Percentiles rank a stretch among this genome's conserved stretches.
Evolutionary conservation across 2,113 vertebrate genomes (phyloP).

Genomic region (Corythoichthys haematopterus): DNA sequence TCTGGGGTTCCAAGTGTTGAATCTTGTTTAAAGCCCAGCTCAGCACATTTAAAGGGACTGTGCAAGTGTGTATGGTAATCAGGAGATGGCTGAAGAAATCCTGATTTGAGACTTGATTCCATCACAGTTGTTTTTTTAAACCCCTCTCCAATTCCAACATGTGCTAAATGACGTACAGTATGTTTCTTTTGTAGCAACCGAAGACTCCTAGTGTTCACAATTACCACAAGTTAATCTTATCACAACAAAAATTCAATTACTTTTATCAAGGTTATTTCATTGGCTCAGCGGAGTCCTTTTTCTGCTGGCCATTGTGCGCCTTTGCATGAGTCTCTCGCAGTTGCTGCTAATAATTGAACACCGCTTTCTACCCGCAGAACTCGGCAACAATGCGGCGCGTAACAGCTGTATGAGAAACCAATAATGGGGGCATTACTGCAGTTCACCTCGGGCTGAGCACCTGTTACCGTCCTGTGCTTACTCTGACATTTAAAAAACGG

Average conservation of each 20-base stretch:
- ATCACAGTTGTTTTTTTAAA: slow-evolving; percentile 24
- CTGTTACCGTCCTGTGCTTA: slow-evolving; percentile 88
- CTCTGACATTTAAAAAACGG: slow-evolving; percentile 96
- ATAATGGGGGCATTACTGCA: slow-evolving; percentile 84
- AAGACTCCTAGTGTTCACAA: slow-evolving; percentile 80
- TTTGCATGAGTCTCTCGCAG: slow-evolving; percentile 27
- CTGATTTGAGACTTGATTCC: slow-evolving; percentile 63
- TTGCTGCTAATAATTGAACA: slow-evolving; percentile 76
- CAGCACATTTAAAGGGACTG: slow-evolving; percentile 89
- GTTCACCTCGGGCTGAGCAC: slow-evolving; percentile 83
- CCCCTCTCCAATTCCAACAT: neutral
- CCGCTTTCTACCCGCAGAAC: slow-evolving; percentile 64
- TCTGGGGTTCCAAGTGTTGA: slow-evolving; percentile 90
- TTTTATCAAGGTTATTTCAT: slow-evolving; percentile 95
- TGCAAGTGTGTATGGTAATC: slow-evolving; percentile 77
- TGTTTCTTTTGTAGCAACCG: slow-evolving; percentile 79
- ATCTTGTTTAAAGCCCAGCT: slow-evolving; percentile 91
- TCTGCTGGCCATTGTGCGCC: slow-evolving; percentile 74
- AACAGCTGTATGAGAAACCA: slow-evolving; percentile 83
- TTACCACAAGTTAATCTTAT: slow-evolving; percentile 94
- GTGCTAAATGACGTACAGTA: slow-evolving; percentile 73
- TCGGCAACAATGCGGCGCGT: slow-evolving; percentile 79
- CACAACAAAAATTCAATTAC: slow-evolving; percentile 92
- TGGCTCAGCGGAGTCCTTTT: slow-evolving; percentile 69
- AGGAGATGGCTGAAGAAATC: slow-evolving; percentile 67